A percentile compares a stretch with the other conserved stretches of the same genome.
phyloP scores from a whole-genome alignment of 2,797 vertebrate genomes.

The Glossophaga mutica region DNA sequence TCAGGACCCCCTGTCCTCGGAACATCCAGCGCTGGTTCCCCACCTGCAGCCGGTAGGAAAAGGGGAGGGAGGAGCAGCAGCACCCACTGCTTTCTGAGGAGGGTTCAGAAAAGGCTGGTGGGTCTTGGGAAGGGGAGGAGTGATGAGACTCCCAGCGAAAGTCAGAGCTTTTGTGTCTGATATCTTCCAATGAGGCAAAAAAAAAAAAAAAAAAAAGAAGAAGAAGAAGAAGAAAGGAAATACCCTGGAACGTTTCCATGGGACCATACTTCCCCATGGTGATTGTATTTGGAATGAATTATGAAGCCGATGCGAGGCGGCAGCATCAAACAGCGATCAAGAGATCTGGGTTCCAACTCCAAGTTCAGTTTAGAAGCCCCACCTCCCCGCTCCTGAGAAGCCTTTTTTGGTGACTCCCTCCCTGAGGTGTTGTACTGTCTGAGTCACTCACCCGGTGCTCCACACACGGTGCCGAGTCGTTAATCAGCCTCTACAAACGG shows the following conservation, averaged over 20 bases:
- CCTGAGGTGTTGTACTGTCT: neutral
- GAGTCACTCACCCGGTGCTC: neutral
- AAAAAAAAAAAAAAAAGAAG: neutral
- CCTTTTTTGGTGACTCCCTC: neutral
- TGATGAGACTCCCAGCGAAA: neutral
- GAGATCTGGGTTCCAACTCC: neutral
- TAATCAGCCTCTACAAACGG: neutral
- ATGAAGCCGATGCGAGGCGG: neutral
- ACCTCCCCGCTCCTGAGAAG: neutral
- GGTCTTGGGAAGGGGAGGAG: neutral
- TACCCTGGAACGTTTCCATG: neutral
- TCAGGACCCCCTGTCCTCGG: neutral
- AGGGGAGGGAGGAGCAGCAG: neutral
- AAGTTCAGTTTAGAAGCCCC: neutral
- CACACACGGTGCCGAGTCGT: accelerated
- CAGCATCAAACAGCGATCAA: neutral
- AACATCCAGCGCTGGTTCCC: neutral
- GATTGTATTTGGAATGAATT: neutral
- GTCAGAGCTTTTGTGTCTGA: neutral
- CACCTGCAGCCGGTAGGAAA: neutral
- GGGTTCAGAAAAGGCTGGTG: neutral
- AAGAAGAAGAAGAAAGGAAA: neutral
- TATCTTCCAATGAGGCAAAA: neutral
- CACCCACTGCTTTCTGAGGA: neutral
- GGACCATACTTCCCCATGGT: neutral